Percentiles rank a stretch among this genome's conserved stretches.
These are phyloP conservation scores for Strongylocentrotus purpuratus DNA, from an alignment of 35 echinoderm and acorn worm species.

Conservation along the genomic window DNA sequence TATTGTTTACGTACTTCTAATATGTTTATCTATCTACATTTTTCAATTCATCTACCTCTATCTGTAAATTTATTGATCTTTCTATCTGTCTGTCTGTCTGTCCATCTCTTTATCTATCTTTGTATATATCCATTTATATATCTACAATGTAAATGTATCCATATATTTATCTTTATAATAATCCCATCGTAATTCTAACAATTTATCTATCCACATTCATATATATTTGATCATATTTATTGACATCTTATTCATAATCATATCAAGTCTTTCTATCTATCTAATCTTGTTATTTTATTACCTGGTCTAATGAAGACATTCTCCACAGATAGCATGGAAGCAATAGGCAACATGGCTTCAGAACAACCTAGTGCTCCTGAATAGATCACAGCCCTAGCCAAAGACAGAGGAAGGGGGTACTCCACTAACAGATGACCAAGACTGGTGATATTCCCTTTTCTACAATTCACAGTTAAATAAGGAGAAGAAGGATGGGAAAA, in stretches of 20 bases:
- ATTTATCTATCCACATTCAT: too few relatives aligned
- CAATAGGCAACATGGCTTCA: slow-evolving; percentile 79
- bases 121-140: background rate
- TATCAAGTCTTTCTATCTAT: background rate
- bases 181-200: too few relatives aligned
- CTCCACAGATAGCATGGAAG: slow-evolving; percentile 94
- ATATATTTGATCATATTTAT: too few relatives aligned
- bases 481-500: background rate
- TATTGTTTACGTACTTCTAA: too few relatives aligned
- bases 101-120: too few relatives aligned
- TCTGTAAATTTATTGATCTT: too few relatives aligned
- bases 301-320: slow-evolving; percentile 96
- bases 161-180: too few relatives aligned
- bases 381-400: slow-evolving; percentile 85
- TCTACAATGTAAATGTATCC: too few relatives aligned
- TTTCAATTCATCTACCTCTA: too few relatives aligned
- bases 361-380: slow-evolving; percentile 79
- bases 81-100: too few relatives aligned
- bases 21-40: too few relatives aligned
- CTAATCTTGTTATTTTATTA: background rate
- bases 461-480: background rate
- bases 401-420: slow-evolving; percentile 81
- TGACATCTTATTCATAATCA: too few relatives aligned
- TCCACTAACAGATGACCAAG: slow-evolving; percentile 88
- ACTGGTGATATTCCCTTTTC: slow-evolving; percentile 78